A percentile compares a stretch with the other conserved stretches of the same genome.
phyloP scores from a whole-genome alignment of 2,113 vertebrate species.

The Bathybates hornii region DNA sequence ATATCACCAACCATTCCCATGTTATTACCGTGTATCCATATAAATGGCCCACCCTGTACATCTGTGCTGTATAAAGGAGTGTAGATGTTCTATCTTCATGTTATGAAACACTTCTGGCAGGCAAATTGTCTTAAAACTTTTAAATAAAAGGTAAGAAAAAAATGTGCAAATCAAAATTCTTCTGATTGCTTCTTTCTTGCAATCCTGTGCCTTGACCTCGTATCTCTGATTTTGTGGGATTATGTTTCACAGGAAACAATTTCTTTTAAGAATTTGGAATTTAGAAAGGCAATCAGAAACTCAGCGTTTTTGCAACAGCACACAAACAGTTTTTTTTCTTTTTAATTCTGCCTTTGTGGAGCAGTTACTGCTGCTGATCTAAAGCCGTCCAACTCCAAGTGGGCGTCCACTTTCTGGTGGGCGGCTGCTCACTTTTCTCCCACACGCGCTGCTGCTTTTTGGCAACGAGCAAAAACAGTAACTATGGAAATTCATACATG shows the following conservation, averaged over 20 bases:
- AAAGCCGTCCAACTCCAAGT: not conserved
- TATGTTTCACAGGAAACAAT: rapidly evolving
- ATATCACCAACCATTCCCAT: too few relatives aligned
- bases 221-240: not conserved
- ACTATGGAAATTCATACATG: not conserved
- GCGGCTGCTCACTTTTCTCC: not conserved
- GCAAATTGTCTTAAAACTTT: not conserved
- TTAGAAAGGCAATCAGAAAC: not conserved
- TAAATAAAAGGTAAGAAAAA: not conserved
- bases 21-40: too few relatives aligned
- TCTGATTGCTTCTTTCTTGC: not conserved
- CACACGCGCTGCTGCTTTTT: not conserved
- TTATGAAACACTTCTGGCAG: not conserved
- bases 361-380: not conserved
- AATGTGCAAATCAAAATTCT: not conserved
- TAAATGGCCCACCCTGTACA: too few relatives aligned
- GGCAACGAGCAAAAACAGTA: not conserved
- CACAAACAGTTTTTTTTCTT: not conserved
- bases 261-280: not conserved
- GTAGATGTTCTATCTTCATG: not conserved
- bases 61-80: not conserved
- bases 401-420: not conserved
- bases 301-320: not conserved
- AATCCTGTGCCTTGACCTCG: rapidly evolving
- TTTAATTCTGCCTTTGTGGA: not conserved